Evolutionary conservation across 2,797 vertebrate genomes (phyloP).

Genomic region (Lycodopsis pacificus): DNA sequence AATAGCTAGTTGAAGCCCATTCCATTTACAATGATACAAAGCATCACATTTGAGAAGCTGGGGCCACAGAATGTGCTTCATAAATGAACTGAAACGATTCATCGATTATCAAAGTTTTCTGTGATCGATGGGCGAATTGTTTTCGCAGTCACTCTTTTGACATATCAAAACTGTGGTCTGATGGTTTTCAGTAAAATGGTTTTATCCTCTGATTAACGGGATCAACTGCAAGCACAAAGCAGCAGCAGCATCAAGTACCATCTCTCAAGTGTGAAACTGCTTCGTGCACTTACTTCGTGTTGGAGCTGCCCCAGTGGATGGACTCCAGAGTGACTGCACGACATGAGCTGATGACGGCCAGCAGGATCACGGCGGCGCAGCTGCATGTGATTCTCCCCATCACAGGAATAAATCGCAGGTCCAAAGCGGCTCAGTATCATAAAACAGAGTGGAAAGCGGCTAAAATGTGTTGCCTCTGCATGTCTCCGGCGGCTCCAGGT

Average conservation of each 20-base stretch:
- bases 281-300: conserved; percentile 79
- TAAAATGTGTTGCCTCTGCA: conserved; percentile 39
- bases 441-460: conserved; percentile 26
- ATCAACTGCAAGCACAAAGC: not conserved
- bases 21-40: not conserved
- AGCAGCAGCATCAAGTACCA: conserved; percentile 29
- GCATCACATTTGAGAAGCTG: not conserved
- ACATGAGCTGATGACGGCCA: conserved; percentile 66
- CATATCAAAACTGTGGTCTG: not conserved
- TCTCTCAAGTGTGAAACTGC: not conserved
- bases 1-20: not conserved
- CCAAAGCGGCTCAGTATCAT: conserved; percentile 60
- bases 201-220: not conserved
- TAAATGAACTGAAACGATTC: not conserved
- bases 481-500: conserved; percentile 64
- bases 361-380: conserved; percentile 64
- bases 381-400: conserved; percentile 75
- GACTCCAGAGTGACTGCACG: conserved; percentile 81
- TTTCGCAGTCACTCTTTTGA: not conserved
- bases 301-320: conserved; percentile 84
- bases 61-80: not conserved
- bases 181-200: not conserved
- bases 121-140: not conserved
- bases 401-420: conserved; percentile 52
- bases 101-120: not conserved